Percentiles rank a stretch among this genome's conserved stretches.
phyloP scores from a whole-genome alignment of 1,140 invertebrate genomes.

The Lamellibrachia luymesi region DNA sequence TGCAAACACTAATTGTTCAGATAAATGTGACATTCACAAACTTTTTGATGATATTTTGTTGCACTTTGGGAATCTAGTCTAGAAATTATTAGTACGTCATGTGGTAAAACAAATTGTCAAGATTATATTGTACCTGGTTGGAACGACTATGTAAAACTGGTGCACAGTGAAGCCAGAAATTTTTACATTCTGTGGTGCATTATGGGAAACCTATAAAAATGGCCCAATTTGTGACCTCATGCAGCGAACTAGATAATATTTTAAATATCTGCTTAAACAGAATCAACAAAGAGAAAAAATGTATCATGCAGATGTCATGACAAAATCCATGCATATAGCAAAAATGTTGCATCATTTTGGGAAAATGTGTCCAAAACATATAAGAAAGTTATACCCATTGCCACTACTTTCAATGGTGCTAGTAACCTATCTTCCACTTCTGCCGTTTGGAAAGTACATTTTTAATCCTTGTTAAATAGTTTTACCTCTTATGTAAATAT shows the following conservation, averaged over 20 bases:
- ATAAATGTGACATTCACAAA: background rate
- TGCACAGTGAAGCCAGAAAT: background rate
- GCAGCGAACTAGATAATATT: background rate
- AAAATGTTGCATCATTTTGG: too few species aligned
- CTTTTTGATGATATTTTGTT: background rate
- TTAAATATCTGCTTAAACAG: background rate
- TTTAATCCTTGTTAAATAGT: background rate
- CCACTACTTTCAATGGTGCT: background rate
- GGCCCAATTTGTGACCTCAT: background rate
- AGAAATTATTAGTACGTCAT: background rate
- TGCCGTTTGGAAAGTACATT: background rate
- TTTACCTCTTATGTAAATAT: background rate
- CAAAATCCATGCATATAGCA: background rate
- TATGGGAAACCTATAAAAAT: background rate
- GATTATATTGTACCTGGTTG: background rate
- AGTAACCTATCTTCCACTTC: background rate
- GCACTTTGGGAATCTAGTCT: background rate
- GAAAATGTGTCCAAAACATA: background rate
- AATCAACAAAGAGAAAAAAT: background rate
- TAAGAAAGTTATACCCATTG: background rate
- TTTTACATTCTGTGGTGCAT: background rate
- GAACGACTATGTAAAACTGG: background rate
- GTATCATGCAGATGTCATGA: background rate
- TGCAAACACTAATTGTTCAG: too few species aligned
- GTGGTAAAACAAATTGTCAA: background rate